Percentiles rank a stretch among this genome's conserved stretches.
phyloP scores from a whole-genome alignment of 2,888 invertebrate genomes.

The Crematogaster levior region DNA sequence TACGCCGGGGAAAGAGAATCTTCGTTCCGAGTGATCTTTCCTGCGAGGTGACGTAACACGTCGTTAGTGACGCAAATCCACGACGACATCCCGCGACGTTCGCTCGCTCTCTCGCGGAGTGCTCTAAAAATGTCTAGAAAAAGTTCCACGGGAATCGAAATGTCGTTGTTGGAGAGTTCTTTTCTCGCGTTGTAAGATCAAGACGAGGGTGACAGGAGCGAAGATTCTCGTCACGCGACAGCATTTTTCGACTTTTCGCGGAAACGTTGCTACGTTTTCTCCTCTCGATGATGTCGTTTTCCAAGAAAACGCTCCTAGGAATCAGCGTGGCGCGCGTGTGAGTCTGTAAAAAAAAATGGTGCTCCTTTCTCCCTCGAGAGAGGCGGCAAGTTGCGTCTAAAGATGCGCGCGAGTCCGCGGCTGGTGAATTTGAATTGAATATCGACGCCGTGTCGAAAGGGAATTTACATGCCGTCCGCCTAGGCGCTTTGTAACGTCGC shows the following conservation, averaged over 20 bases:
- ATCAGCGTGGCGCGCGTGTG: neutral
- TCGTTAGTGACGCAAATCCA: neutral
- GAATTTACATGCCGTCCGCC: slow-evolving; percentile 41
- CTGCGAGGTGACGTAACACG: too few relatives aligned
- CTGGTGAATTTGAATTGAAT: slow-evolving; percentile 48
- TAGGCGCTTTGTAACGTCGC: slow-evolving; percentile 43
- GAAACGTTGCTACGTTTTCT: neutral
- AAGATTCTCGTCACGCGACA: neutral
- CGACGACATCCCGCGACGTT: neutral
- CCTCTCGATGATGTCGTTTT: too few relatives aligned
- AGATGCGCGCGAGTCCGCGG: slow-evolving; percentile 3
- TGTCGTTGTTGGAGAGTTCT: neutral
- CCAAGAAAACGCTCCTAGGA: too few relatives aligned
- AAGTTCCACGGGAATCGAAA: neutral
- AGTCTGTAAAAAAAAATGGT: slow-evolving; percentile 42
- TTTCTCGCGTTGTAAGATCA: neutral
- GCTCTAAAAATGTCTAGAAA: neutral
- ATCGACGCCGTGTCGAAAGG: slow-evolving; percentile 31
- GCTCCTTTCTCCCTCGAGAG: neutral
- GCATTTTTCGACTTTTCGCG: neutral
- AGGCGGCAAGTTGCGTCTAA: neutral
- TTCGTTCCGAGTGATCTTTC: too few relatives aligned
- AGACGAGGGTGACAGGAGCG: too few relatives aligned
- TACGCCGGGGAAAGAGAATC: too few relatives aligned
- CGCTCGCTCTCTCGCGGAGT: neutral